Evolutionary conservation across 53 echinoderm and acorn worm genomes (phyloP).

Genomic region (Holothuria leucospilota): DNA sequence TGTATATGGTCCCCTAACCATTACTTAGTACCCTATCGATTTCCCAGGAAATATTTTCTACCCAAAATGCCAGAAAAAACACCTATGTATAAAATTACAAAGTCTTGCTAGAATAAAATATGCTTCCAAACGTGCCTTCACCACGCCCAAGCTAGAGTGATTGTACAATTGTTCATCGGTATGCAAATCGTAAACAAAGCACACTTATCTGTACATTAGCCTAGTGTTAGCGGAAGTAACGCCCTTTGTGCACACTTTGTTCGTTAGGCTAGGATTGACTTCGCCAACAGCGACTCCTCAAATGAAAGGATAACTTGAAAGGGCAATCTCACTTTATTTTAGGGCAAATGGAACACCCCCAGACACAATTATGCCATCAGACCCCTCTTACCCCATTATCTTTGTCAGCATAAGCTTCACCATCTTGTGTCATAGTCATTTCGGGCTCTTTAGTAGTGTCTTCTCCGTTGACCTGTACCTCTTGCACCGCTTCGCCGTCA

Average conservation of each 20-base stretch:
- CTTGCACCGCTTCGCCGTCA: conserved; percentile 3
- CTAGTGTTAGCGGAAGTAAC: conserved; percentile 44
- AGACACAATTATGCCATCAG: background rate
- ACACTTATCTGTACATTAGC: background rate
- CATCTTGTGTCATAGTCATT: conserved; percentile 43
- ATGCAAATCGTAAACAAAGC: conserved; percentile 22
- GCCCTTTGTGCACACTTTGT: background rate
- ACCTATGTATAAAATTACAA: too few species aligned
- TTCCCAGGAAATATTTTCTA: too few species aligned
- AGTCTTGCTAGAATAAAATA: too few species aligned
- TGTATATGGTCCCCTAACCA: too few species aligned
- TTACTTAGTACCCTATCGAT: too few species aligned
- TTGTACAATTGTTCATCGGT: background rate
- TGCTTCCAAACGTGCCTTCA: background rate
- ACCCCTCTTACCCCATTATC: conserved; percentile 23
- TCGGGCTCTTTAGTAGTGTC: conserved; percentile 11
- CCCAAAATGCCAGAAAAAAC: too few species aligned
- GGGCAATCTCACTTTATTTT: too few species aligned
- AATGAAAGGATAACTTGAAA: background rate
- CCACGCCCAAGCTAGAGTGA: background rate
- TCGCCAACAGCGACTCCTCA: background rate
- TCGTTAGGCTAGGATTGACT: conserved; percentile 10
- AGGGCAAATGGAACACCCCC: background rate
- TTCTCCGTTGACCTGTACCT: conserved; percentile 20
- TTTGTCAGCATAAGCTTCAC: background rate